phyloP scores from a whole-genome alignment of 2,113 vertebrate genomes.

The Melanostigma gelatinosum region DNA sequence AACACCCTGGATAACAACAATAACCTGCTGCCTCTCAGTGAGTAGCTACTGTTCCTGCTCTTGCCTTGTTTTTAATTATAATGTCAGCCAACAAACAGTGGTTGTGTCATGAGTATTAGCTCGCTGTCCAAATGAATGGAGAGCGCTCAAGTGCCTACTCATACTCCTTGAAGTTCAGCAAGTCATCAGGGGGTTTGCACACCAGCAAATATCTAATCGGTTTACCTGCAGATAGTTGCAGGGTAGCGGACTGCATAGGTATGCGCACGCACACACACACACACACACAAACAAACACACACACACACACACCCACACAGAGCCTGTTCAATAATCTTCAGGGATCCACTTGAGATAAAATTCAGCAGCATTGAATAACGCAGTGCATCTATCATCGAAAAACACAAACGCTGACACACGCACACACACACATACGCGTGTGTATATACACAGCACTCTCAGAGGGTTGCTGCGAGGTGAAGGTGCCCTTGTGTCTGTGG shows the following conservation, averaged over 20 bases:
- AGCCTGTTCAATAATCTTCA: constrained; percentile 49
- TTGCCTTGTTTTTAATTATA: constrained; percentile 28
- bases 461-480: constrained; percentile 42
- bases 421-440: constrained; percentile 16
- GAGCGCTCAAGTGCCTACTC: too few relatives aligned
- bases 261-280: background rate
- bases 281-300: background rate
- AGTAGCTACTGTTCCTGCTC: constrained; percentile 2
- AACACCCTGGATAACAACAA: constrained; percentile 1
- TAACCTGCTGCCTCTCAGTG: background rate
- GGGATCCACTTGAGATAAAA: constrained; percentile 73
- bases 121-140: too few relatives aligned
- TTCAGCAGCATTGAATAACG: constrained; percentile 70
- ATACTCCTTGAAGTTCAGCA: background rate
- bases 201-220: constrained; percentile 30
- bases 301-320: constrained; percentile 14
- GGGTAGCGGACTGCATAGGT: background rate
- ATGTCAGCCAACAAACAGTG: constrained; percentile 21
- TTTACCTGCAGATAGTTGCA: constrained; percentile 31
- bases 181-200: constrained; percentile 43
- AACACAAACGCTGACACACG: constrained; percentile 53
- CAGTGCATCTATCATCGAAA: constrained; percentile 71
- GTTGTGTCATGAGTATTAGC: constrained; percentile 7
- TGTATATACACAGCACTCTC: constrained; percentile 35
- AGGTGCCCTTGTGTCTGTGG: constrained; percentile 72